A percentile compares a stretch with the other conserved stretches of the same genome.
phyloP scores from a whole-genome alignment of 2,113 vertebrate genomes.

The Camelus dromedarius region DNA sequence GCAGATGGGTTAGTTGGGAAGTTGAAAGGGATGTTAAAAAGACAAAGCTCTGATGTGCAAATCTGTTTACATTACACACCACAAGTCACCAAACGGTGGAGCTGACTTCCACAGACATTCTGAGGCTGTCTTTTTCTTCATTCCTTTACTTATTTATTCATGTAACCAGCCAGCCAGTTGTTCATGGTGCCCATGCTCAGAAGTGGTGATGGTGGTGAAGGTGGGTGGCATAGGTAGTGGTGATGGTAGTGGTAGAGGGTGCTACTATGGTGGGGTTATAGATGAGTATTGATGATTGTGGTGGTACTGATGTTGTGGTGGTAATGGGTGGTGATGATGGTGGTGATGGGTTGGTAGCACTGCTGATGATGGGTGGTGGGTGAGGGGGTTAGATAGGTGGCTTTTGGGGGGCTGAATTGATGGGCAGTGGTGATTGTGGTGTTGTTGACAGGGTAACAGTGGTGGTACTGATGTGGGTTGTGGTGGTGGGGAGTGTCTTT shows the following conservation, averaged over 20 bases:
- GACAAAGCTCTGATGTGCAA: background rate
- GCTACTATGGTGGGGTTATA: background rate
- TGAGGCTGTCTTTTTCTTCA: background rate
- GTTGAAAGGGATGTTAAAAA: background rate
- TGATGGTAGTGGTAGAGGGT: background rate
- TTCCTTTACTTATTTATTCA: slow-evolving; percentile 5
- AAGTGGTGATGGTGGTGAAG: background rate
- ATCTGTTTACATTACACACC: background rate
- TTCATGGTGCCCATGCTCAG: background rate
- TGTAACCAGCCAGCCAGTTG: background rate
- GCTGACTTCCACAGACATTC: background rate
- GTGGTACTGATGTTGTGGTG: background rate
- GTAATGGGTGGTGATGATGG: background rate
- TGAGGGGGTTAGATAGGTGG: background rate
- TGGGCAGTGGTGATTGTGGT: background rate
- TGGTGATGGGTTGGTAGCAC: background rate
- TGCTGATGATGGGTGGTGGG: background rate
- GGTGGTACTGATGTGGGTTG: background rate
- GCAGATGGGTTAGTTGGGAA: background rate
- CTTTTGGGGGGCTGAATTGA: background rate
- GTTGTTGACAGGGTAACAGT: background rate
- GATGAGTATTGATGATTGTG: background rate
- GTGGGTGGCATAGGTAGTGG: background rate
- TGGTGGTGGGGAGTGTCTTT: background rate
- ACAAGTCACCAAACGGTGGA: background rate